Conservation (phyloP, 2,113 vertebrate species). For the Craseonycteris thonglongyai region DNA sequence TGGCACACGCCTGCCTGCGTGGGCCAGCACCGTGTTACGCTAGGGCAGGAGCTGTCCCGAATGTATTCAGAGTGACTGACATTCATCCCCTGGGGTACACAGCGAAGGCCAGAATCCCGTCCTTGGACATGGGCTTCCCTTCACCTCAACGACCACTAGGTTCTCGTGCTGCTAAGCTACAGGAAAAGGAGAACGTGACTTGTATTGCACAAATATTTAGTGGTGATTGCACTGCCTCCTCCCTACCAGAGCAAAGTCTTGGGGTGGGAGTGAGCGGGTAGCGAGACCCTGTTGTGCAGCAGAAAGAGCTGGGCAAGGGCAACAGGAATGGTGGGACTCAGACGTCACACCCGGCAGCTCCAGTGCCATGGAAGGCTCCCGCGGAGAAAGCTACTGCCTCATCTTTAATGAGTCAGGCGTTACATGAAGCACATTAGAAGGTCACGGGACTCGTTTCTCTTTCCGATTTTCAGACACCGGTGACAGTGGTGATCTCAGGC, state of each 20-base stretch:
- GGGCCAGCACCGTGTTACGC: neutral
- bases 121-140: neutral
- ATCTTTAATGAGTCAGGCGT: slow-evolving; percentile 40
- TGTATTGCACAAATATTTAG: neutral
- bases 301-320: neutral
- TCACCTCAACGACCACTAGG: neutral
- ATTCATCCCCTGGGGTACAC: neutral
- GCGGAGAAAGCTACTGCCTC: neutral
- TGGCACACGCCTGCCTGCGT: neutral
- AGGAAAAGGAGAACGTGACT: neutral
- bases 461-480: slow-evolving; percentile 29
- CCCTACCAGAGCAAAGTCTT: neutral
- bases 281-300: neutral
- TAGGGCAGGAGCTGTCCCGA: neutral
- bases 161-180: neutral
- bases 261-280: neutral
- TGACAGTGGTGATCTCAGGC: slow-evolving; percentile 23
- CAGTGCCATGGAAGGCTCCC: neutral
- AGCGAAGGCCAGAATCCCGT: neutral
- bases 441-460: slow-evolving; percentile 45
- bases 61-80: neutral
- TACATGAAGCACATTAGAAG: slow-evolving; percentile 9
- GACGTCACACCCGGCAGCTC: neutral
- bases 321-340: neutral
- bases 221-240: neutral